Base-by-base conservation (phyloP, 2,888 invertebrate genomes). In the Cloeon dipterum region DNA sequence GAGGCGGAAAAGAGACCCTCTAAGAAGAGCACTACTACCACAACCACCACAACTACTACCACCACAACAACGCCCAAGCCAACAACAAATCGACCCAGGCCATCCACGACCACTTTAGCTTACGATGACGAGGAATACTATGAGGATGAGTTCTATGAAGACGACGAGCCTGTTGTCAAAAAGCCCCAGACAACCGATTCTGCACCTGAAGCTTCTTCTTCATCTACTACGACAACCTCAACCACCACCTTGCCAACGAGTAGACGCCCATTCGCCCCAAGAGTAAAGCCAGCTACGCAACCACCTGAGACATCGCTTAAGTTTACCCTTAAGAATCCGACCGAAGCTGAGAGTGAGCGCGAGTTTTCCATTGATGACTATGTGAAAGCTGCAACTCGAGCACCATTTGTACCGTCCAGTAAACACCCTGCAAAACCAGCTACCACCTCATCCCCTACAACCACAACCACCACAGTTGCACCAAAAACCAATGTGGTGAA, bases 81-180 rank as follows among this genome's bases (percentile, higher is more conserved):
- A 14, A 8, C 35, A 14, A 8, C 21, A 13, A 16, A 13, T 20
- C 39, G 23, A 10, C 20, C 37, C n/a, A 25, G 20, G 7, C 17
- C 26, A 7, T 20, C 33, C 10, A 25, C 39, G 4, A 26, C 36
- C 10, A 34, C 34, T 10, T 3, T 3, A n/a, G 35, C 19, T 8
- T 20, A 29, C 4, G 21, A 48, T 48, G 39, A 49, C 45, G 43
- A 47, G 43, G 32, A 44, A 42, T 35, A 49, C 41, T 53, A 53
- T 38, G 47, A 23, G 10, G 57, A 43, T 52, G 52, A 14, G 10
- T 45, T 51, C 23, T 50, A 52, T 38, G 58, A 46, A 39, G 56
- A 45, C 38, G 57, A 47, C 48, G 55, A 50, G 46, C 23, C 20
- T n/a, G 13, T 26, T 17, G 35, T 19, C 20, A 26, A 16, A 11